Evolutionary conservation across 2,797 vertebrate species (phyloP).

Genomic region (Percopsis omiscomaycus): DNA sequence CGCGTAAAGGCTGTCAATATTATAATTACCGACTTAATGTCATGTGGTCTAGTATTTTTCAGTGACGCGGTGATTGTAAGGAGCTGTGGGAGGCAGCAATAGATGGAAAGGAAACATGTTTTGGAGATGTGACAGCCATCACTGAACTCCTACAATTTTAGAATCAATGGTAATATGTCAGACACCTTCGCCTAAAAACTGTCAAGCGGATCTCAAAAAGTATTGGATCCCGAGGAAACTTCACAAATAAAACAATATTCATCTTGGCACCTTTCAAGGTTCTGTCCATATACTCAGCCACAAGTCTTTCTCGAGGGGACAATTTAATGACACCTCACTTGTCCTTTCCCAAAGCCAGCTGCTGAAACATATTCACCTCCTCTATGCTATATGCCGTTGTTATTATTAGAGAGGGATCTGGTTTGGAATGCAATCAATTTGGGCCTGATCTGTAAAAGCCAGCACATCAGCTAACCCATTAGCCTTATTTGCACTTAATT

Average conservation of each 20-base stretch:
- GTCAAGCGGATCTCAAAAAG: slow-evolving; percentile 35
- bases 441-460: slow-evolving; percentile 66
- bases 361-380: slow-evolving; percentile 12
- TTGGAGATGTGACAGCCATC: slow-evolving; percentile 37
- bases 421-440: slow-evolving; percentile 64
- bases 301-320: background rate
- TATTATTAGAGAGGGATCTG: slow-evolving; percentile 55
- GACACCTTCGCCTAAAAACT: slow-evolving; percentile 36
- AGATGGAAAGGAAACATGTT: slow-evolving; percentile 35
- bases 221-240: slow-evolving; percentile 11
- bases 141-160: slow-evolving; percentile 31
- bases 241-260: slow-evolving; percentile 3
- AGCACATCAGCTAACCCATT: slow-evolving; percentile 66
- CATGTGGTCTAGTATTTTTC: slow-evolving; percentile 31
- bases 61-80: slow-evolving; percentile 41
- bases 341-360: background rate
- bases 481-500: slow-evolving; percentile 71
- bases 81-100: slow-evolving; percentile 26
- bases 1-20: slow-evolving; percentile 6
- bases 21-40: slow-evolving; percentile 35
- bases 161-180: slow-evolving; percentile 13
- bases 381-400: slow-evolving; percentile 41
- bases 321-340: slow-evolving; percentile 15
- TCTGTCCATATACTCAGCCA: background rate
- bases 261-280: slow-evolving; percentile 3